Conservation (phyloP, 2,113 vertebrate genomes). For the Chaenocephalus aceratus region DNA sequence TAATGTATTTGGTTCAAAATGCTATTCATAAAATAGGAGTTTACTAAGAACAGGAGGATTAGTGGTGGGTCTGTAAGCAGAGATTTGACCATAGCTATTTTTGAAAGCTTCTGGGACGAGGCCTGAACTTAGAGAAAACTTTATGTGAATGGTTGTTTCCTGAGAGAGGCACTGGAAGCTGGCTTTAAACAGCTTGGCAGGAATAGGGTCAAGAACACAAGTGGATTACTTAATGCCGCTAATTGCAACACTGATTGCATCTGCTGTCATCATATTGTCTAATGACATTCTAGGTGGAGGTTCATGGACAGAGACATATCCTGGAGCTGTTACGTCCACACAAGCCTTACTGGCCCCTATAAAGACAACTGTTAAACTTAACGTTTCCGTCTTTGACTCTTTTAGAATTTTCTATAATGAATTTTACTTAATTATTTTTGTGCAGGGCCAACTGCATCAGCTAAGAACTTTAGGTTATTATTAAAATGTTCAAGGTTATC, state of each 20-base stretch:
- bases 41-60: constrained; percentile 12
- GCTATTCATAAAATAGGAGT: background rate
- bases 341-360: background rate
- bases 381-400: background rate
- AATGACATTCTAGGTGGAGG: constrained; percentile 40
- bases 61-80: background rate
- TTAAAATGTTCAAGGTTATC: constrained; percentile 5
- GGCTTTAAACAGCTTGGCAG: constrained; percentile 49
- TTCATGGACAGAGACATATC: constrained; percentile 30
- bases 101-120: constrained; percentile 13
- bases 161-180: constrained; percentile 33
- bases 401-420: background rate
- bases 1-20: constrained; percentile 6
- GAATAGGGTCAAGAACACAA: constrained; percentile 61
- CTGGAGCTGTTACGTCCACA: constrained; percentile 19
- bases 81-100: constrained; percentile 5
- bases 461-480: background rate
- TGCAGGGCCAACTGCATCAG: background rate
- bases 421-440: background rate
- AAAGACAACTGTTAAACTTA: background rate
- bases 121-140: constrained; percentile 35
- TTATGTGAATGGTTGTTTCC: constrained; percentile 44
- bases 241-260: constrained; percentile 72
- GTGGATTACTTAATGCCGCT: constrained; percentile 59
- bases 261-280: constrained; percentile 65